Evolutionary conservation across 2,888 invertebrate species (phyloP).

Genomic region (Microctonus aethiopoides): DNA sequence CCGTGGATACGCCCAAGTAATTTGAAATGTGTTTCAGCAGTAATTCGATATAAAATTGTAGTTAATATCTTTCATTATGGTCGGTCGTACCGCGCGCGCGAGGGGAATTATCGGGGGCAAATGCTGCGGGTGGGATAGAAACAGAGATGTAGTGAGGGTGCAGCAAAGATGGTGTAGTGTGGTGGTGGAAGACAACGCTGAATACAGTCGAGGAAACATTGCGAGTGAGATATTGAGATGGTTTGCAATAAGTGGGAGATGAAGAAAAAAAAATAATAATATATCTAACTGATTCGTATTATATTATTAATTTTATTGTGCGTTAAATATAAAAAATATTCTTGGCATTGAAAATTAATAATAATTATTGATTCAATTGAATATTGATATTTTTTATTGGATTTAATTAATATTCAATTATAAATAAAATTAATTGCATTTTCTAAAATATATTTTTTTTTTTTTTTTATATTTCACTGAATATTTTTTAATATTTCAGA

Average conservation of each 20-base stretch:
- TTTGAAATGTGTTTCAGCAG: conserved; percentile 66
- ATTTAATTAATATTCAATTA: no score
- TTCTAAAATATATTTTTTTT: no score
- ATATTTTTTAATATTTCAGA: no score
- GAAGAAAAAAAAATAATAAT: no score
- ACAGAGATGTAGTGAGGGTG: conserved; percentile 18
- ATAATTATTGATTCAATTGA: no score
- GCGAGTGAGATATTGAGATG: background rate
- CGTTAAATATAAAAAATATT: no score
- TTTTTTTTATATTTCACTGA: no score
- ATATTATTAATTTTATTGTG: no score
- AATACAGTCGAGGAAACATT: background rate
- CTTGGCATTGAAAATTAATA: no score
- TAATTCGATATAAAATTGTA: conserved; percentile 68
- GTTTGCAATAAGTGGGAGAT: background rate
- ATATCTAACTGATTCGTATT: no score
- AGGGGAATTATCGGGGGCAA: conserved; percentile 23
- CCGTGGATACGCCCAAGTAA: conserved; percentile 63
- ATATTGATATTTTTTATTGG: no score
- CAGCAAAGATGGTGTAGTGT: background rate
- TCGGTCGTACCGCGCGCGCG: conserved; percentile 38
- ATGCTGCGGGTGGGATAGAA: conserved; percentile 6
- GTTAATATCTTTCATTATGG: conserved; percentile 67
- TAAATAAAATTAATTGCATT: no score
- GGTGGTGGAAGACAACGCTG: conserved; percentile 5